Percentiles rank a stretch among this genome's conserved stretches.
Evolutionary conservation across 1,140 invertebrate genomes (phyloP).

Genomic region (Papilio polyxenes): DNA sequence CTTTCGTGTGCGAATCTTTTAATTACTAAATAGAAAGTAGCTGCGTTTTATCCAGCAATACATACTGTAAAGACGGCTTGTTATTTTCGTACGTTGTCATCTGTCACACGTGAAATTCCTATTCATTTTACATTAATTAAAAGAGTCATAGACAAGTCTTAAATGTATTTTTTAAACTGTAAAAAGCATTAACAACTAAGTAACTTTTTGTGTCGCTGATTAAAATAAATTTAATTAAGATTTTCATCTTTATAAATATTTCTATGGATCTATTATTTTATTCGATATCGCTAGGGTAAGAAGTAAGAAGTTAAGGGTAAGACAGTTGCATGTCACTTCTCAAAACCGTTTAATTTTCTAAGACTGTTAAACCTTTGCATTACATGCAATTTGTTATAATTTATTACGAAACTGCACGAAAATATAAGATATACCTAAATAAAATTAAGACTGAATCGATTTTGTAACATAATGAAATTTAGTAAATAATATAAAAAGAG

Average conservation of each 20-base stretch:
- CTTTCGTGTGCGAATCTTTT: slow-evolving; percentile 76
- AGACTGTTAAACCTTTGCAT: too few relatives aligned
- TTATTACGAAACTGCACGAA: too few relatives aligned
- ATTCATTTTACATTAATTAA: slow-evolving; percentile 44
- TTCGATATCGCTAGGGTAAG: too few relatives aligned
- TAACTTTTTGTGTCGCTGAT: neutral
- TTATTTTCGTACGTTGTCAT: slow-evolving; percentile 69
- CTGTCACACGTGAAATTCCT: slow-evolving; percentile 42
- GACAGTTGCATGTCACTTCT: too few relatives aligned
- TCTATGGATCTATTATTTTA: neutral
- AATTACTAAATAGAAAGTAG: slow-evolving; percentile 74
- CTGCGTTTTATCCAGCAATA: slow-evolving; percentile 57
- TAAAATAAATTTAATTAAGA: neutral
- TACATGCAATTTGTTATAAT: too few relatives aligned
- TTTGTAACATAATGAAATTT: too few relatives aligned
- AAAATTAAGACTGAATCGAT: too few relatives aligned
- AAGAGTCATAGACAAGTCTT: slow-evolving; percentile 19
- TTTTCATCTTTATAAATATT: too few relatives aligned
- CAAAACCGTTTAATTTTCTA: too few relatives aligned
- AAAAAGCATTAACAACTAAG: neutral
- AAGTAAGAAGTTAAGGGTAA: neutral
- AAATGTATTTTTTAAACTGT: slow-evolving; percentile 19
- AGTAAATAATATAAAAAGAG: too few relatives aligned
- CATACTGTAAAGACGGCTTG: slow-evolving; percentile 51
- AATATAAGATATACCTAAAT: too few relatives aligned